Conservation (phyloP, 2,113 vertebrate species). For the Perca schrenkii region DNA sequence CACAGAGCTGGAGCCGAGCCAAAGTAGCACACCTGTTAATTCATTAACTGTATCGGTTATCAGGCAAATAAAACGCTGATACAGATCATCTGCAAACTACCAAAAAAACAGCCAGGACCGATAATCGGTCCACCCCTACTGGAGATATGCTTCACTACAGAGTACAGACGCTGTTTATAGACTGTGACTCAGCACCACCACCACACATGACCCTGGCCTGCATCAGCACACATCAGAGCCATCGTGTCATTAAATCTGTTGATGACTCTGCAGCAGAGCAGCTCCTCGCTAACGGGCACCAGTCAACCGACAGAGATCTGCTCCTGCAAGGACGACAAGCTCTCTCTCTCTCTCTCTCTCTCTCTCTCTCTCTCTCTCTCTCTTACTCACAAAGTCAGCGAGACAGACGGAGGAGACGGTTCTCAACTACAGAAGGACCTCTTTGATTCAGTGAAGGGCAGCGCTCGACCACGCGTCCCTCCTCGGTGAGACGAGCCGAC, state of each 20-base stretch:
- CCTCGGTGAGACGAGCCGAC: neutral
- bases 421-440: constrained; percentile 14
- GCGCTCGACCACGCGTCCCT: neutral
- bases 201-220: neutral
- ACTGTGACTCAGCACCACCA: neutral
- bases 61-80: too few relatives aligned
- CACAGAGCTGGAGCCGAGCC: too few relatives aligned
- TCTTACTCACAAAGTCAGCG: neutral
- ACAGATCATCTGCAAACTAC: too few relatives aligned
- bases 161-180: neutral
- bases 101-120: too few relatives aligned
- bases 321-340: neutral
- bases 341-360: too few relatives aligned
- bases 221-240: constrained; percentile 3
- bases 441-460: neutral
- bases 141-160: neutral
- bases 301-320: constrained; percentile 12
- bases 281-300: constrained; percentile 12
- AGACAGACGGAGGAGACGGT: neutral
- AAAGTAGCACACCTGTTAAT: too few relatives aligned
- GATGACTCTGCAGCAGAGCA: neutral
- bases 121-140: too few relatives aligned
- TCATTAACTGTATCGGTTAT: too few relatives aligned
- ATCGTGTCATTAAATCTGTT: constrained; percentile 15
- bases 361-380: too few relatives aligned